A percentile compares a stretch with the other conserved stretches of the same genome.
Conservation (phyloP, 2,888 invertebrate genomes). For the Epirrhoe tristata region DNA sequence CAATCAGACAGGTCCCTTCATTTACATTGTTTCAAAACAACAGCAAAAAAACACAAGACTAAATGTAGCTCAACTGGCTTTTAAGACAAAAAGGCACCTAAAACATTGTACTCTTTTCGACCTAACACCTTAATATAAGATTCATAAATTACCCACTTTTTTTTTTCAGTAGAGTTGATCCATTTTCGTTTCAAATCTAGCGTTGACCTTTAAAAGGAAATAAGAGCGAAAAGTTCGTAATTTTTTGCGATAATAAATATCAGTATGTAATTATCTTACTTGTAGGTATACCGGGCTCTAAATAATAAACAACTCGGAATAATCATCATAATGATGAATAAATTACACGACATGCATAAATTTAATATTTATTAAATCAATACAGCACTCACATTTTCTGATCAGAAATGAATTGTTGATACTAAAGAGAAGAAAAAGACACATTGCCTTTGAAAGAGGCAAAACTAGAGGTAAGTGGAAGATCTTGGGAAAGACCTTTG, state of each 20-base stretch:
- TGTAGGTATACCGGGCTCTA: background rate
- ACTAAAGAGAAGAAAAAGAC: no score
- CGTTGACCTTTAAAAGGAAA: conserved; percentile 53
- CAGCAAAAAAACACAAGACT: conserved; percentile 32
- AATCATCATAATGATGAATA: no score
- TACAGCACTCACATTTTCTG: no score
- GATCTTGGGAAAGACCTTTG: no score
- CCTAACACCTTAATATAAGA: conserved; percentile 23
- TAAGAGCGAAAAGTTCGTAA: conserved; percentile 29
- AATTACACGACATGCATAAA: no score
- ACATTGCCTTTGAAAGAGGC: no score
- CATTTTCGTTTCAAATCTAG: conserved; percentile 52
- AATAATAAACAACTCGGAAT: background rate
- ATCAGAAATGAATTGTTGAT: no score
- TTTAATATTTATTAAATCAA: no score
- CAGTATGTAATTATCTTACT: conserved; percentile 1
- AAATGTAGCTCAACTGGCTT: conserved; percentile 40
- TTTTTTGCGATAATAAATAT: conserved; percentile 18
- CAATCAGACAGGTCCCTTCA: conserved; percentile 10
- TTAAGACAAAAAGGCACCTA: conserved; percentile 15
- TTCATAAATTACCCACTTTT: conserved; percentile 6
- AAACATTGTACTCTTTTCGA: background rate
- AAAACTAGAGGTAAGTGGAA: no score
- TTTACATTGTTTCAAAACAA: conserved; percentile 40
- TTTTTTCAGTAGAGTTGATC: conserved; percentile 49